phyloP scores from a whole-genome alignment of 1,140 invertebrate genomes.

The Drosophila rhopaloa region DNA sequence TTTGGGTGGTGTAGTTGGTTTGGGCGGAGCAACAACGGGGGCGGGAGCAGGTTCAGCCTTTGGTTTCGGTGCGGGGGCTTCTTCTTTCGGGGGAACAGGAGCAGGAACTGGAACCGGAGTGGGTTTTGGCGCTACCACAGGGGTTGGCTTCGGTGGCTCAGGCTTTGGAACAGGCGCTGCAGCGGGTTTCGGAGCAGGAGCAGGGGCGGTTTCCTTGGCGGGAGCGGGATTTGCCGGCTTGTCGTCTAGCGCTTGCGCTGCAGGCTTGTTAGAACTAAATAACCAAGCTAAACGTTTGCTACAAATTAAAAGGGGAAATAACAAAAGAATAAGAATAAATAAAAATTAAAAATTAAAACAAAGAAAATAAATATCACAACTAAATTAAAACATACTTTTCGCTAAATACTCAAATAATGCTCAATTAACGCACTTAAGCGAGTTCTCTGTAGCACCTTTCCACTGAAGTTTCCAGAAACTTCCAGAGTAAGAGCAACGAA shows the following conservation, averaged over 20 bases:
- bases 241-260: constrained; percentile 65
- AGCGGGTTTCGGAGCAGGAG: constrained; percentile 43
- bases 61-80: constrained; percentile 32
- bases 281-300: constrained; percentile 83
- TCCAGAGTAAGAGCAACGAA: constrained; percentile 10
- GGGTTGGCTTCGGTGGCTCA: constrained; percentile 29
- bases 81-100: constrained; percentile 30
- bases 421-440: not conserved
- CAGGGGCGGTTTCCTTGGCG: constrained; percentile 37
- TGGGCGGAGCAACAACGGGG: constrained; percentile 35
- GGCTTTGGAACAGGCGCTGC: constrained; percentile 17
- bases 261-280: constrained; percentile 71
- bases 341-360: constrained; percentile 31
- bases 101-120: constrained; percentile 20
- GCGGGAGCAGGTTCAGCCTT: constrained; percentile 16
- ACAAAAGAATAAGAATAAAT: constrained; percentile 32
- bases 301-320: constrained; percentile 42
- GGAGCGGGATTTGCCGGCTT: constrained; percentile 59
- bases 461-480: constrained; percentile 22
- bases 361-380: constrained; percentile 40
- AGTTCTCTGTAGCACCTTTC: not conserved
- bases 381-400: constrained; percentile 7
- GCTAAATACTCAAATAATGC: not conserved
- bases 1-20: constrained; percentile 30
- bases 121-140: constrained; percentile 36